Evolutionary conservation across 1,140 invertebrate species (phyloP).

Genomic region (Nymphalis io): DNA sequence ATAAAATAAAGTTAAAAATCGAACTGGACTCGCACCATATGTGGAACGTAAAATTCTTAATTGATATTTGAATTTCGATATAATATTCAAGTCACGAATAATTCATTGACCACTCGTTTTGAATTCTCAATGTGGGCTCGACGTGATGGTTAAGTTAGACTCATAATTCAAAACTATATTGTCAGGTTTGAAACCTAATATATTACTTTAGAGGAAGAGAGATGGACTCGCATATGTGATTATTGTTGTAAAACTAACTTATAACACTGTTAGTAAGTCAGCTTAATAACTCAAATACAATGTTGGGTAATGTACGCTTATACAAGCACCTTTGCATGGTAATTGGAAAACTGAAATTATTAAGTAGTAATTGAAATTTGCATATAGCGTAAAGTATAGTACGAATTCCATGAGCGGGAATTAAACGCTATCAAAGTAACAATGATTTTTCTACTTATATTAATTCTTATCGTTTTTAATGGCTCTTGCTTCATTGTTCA

Average conservation of each 20-base stretch:
- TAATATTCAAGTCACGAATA: conserved; percentile 24
- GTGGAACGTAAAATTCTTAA: conserved; percentile 1
- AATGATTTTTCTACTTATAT: too few species aligned
- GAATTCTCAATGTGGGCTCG: conserved; percentile 21
- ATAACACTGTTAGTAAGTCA: background rate
- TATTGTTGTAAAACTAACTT: conserved; percentile 17
- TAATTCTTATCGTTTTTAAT: too few species aligned
- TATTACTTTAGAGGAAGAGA: background rate
- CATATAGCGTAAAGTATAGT: background rate
- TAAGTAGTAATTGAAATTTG: background rate
- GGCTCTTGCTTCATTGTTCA: too few species aligned
- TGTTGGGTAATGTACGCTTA: background rate
- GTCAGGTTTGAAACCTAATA: conserved; percentile 18
- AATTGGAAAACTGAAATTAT: background rate
- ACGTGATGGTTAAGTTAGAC: conserved; percentile 30
- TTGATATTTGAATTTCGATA: conserved; percentile 24
- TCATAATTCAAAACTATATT: conserved; percentile 28
- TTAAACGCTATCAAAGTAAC: too few species aligned
- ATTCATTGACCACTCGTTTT: conserved; percentile 24
- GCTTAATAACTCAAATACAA: conserved; percentile 7
- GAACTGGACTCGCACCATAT: background rate
- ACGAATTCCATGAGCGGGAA: background rate
- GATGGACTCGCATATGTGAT: background rate
- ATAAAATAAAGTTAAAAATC: background rate
- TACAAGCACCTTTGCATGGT: background rate